Evolutionary conservation across 2,888 invertebrate genomes (phyloP).

Genomic region (Heliconius ethilla): DNA sequence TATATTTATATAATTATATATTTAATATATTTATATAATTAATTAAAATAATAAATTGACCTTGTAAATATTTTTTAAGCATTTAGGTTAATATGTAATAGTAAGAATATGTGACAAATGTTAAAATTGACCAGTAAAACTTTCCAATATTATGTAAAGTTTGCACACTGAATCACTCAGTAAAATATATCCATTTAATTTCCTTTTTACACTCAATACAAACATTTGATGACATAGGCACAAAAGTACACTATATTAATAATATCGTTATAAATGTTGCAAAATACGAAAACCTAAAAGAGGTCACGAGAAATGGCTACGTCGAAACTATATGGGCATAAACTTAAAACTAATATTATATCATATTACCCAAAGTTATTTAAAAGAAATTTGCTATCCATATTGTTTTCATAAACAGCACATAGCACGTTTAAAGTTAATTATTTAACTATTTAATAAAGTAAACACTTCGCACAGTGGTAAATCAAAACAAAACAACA

Average conservation of each 20-base stretch:
- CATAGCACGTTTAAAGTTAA: conserved; percentile 44
- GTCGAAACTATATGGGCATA: conserved; percentile 37
- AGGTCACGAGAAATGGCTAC: conserved; percentile 49
- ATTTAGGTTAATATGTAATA: neutral
- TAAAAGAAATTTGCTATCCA: conserved; percentile 71
- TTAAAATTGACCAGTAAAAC: neutral
- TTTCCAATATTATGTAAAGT: conserved; percentile 21
- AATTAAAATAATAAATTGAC: too few relatives aligned
- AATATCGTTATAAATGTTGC: neutral
- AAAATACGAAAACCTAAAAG: conserved; percentile 41
- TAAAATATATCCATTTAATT: neutral
- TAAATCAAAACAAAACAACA: conserved; percentile 9
- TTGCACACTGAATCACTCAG: neutral
- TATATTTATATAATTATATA: too few relatives aligned
- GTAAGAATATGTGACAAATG: neutral
- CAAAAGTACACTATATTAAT: neutral
- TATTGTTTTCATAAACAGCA: conserved; percentile 49
- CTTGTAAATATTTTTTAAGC: too few relatives aligned
- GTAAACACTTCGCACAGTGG: conserved; percentile 1
- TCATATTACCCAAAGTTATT: conserved; percentile 68
- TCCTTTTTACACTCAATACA: neutral
- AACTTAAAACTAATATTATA: conserved; percentile 33
- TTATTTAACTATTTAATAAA: conserved; percentile 2
- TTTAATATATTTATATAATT: too few relatives aligned
- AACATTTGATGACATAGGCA: neutral